Percentiles rank a stretch among this genome's conserved stretches.
Evolutionary conservation across 2,113 vertebrate species (phyloP).

Genomic region (Bothrops jararaca): DNA sequence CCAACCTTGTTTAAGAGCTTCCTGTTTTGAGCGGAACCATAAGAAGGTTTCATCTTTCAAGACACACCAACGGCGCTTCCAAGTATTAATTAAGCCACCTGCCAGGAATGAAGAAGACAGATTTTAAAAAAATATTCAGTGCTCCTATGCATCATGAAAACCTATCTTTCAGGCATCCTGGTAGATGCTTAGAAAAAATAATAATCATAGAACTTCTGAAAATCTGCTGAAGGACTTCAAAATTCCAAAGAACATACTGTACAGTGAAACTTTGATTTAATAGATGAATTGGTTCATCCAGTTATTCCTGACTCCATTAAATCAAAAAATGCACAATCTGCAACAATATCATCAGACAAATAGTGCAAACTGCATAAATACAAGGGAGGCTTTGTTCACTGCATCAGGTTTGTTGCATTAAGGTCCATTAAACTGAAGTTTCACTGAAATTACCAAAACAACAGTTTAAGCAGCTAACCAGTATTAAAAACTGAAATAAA

Average conservation of each 20-base stretch:
- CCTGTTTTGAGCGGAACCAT: constrained; percentile 97
- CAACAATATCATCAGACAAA: not conserved
- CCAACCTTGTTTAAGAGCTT: constrained; percentile 98
- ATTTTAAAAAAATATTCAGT: constrained; percentile 8
- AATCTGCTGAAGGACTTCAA: not conserved
- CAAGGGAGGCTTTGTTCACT: not conserved
- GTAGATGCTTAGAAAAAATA: not conserved
- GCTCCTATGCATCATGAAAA: not conserved
- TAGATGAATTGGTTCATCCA: not conserved
- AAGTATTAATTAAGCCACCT: constrained; percentile 94
- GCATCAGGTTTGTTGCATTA: not conserved
- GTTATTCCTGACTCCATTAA: not conserved
- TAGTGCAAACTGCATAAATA: not conserved
- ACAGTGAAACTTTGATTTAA: not conserved
- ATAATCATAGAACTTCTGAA: not conserved
- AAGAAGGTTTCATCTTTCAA: constrained; percentile 97
- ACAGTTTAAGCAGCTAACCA: not conserved
- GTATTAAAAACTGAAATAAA: not conserved
- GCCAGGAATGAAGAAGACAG: constrained; percentile 30
- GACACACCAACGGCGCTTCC: constrained; percentile 97
- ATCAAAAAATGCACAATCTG: not conserved
- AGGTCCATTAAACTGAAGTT: not conserved
- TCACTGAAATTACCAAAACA: not conserved
- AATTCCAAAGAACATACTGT: not conserved
- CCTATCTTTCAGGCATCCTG: not conserved